Evolutionary conservation across 2,888 invertebrate genomes (phyloP), one percentile per base, ranked within the genome.

Genomic region (Athetis lepigone): DNA sequence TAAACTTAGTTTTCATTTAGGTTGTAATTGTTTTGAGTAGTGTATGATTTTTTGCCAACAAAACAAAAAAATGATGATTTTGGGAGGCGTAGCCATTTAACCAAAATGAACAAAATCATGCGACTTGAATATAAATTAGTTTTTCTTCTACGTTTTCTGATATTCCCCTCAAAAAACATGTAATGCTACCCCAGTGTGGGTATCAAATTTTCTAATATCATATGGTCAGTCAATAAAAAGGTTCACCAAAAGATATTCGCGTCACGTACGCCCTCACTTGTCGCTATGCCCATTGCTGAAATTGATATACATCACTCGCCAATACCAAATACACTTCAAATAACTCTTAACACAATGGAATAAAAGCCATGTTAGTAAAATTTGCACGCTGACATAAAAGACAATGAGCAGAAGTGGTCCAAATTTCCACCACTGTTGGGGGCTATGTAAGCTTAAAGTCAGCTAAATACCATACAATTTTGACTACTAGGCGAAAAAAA

Each of bases 221-320:
- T 83, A 86, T 83, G 90, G 89, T 90, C 92, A 92, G 91, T 92
- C 92, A 90, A 92, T 93, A 92, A 92, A 92, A 91, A 90, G 86
- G 85, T 88, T 86, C 85, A 81, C 85, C 84, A 81, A 88, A 88
- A 85, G 83, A 83, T 85, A 94, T 93, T 93, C 93, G 46, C 80
- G 83, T 90, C 94, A 94, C 94, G 94, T 91, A 81, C 90, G 85
- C 82, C 85, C 87, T 84, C 85, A 82, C 87, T 88, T 91, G 92
- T 93, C 93, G 89, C 89, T 90, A 85, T 83, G 82, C 82, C 91
- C 89, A 92, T 90, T 92, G 87, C 90, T 90, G 91, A 94, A 94
- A 94, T 94, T 94, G 93, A 94, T 93, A 94, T 90, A 91, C 90
- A 88, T 89, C 87, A 85, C 86, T 76, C 75, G 80, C 85, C 83